A percentile compares a stretch with the other conserved stretches of the same genome.
phyloP scores from a whole-genome alignment of 2,113 vertebrate genomes.

The Eolophus roseicapilla region DNA sequence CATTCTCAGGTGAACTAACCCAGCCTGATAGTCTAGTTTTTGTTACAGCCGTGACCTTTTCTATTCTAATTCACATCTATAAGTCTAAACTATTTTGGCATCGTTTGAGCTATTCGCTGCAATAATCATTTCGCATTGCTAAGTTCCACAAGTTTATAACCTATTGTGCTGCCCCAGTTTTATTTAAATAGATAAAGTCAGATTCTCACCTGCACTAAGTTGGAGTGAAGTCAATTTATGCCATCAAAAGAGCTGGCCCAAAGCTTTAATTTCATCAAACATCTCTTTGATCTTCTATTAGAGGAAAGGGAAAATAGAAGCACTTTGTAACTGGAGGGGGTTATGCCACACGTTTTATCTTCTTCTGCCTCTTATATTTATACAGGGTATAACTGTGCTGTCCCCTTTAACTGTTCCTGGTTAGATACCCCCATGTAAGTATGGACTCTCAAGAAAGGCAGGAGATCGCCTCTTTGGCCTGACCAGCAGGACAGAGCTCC shows the following conservation, averaged over 20 bases:
- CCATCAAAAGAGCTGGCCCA: constrained; percentile 65
- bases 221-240: constrained; percentile 59
- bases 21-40: background rate
- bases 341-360: background rate
- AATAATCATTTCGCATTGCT: background rate
- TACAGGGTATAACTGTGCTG: background rate
- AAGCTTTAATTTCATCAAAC: constrained; percentile 51
- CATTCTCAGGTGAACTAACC: background rate
- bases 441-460: background rate
- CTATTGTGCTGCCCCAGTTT: background rate
- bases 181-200: constrained; percentile 50
- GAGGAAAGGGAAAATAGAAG: constrained; percentile 42
- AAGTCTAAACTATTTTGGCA: constrained; percentile 31
- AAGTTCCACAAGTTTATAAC: background rate
- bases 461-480: accelerated
- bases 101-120: background rate
- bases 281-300: constrained; percentile 53
- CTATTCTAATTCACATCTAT: background rate
- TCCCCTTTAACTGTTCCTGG: background rate
- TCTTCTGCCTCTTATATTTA: background rate
- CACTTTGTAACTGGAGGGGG: background rate
- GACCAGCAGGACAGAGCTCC: background rate
- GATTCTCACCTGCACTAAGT: constrained; percentile 52
- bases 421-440: background rate
- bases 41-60: constrained; percentile 14